Percentiles rank a stretch among this genome's conserved stretches.
These are phyloP conservation scores for Xyliphius kryptos DNA, from an alignment of 2,113 vertebrate genomes.

Conservation along the genomic window DNA sequence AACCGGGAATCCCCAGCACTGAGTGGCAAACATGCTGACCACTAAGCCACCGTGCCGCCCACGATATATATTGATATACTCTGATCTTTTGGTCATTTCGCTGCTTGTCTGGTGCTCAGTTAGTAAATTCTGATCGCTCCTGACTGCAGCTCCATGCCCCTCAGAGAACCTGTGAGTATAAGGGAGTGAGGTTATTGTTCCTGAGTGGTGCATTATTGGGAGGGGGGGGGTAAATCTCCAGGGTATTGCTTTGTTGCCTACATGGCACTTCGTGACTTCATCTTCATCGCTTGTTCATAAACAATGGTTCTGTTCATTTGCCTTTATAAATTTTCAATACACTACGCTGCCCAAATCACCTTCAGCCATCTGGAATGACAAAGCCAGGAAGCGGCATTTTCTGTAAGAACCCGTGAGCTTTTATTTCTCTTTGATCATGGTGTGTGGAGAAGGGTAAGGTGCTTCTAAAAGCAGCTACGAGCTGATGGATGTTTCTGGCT, in stretches of 20 bases:
- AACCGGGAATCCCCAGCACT: no score
- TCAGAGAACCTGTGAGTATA: no score
- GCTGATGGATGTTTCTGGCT: background rate
- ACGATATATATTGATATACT: no score
- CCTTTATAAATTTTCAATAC: slow-evolving; percentile 3
- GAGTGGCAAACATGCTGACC: no score
- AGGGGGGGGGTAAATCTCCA: background rate
- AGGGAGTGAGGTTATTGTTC: no score
- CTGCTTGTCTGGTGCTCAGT: no score
- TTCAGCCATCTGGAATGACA: slow-evolving; percentile 29
- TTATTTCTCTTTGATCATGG: slow-evolving; percentile 1
- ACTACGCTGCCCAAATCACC: slow-evolving; percentile 8
- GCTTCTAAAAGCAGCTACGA: background rate
- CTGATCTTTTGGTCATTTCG: no score
- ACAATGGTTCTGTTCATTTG: slow-evolving; percentile 14
- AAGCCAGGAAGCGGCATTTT: slow-evolving; percentile 30
- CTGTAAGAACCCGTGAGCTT: slow-evolving; percentile 23
- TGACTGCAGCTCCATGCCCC: no score
- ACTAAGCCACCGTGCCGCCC: no score
- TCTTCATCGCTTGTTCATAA: slow-evolving; percentile 11
- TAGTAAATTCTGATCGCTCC: no score
- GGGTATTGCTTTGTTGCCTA: background rate
- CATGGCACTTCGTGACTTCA: slow-evolving; percentile 12
- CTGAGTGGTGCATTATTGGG: no score
- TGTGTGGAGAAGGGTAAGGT: background rate